Evolutionary conservation across 2,797 vertebrate species (phyloP).

Genomic region (Prunella strophiata): DNA sequence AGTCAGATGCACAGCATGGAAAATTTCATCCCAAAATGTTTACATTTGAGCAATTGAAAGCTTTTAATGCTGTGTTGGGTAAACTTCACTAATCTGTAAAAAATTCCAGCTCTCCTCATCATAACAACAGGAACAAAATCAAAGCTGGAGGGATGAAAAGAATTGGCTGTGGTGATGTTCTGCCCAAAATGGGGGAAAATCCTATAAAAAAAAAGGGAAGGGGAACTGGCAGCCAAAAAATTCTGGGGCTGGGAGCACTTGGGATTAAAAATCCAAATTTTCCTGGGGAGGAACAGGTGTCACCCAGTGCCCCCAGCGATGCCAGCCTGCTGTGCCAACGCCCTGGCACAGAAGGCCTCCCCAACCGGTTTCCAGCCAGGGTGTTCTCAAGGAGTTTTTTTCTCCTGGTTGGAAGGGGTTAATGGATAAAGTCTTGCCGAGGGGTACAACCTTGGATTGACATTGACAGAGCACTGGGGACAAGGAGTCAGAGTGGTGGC

Average conservation of each 20-base stretch:
- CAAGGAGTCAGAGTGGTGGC: too few species aligned
- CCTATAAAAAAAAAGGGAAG: not conserved
- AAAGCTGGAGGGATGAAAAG: not conserved
- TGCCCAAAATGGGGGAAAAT: not conserved
- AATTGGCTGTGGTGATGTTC: not conserved
- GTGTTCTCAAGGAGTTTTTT: not conserved
- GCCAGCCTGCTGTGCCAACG: accelerated
- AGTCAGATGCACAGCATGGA: slow-evolving; percentile 35
- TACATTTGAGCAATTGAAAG: not conserved
- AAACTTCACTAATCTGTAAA: not conserved
- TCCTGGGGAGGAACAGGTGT: not conserved
- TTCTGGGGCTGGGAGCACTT: not conserved
- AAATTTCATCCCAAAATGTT: slow-evolving; percentile 21
- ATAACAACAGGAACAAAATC: not conserved
- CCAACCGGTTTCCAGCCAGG: too few species aligned
- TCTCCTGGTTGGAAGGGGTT: not conserved
- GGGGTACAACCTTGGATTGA: not conserved
- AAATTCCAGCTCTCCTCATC: not conserved
- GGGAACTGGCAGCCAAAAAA: not conserved
- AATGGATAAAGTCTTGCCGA: not conserved
- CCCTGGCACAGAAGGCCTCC: slow-evolving; percentile 30
- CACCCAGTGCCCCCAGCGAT: not conserved
- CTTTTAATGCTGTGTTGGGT: not conserved
- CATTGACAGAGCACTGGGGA: not conserved
- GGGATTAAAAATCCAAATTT: slow-evolving; percentile 61